Conservation (phyloP, 2,888 invertebrate genomes). For the Agrochola litura region DNA sequence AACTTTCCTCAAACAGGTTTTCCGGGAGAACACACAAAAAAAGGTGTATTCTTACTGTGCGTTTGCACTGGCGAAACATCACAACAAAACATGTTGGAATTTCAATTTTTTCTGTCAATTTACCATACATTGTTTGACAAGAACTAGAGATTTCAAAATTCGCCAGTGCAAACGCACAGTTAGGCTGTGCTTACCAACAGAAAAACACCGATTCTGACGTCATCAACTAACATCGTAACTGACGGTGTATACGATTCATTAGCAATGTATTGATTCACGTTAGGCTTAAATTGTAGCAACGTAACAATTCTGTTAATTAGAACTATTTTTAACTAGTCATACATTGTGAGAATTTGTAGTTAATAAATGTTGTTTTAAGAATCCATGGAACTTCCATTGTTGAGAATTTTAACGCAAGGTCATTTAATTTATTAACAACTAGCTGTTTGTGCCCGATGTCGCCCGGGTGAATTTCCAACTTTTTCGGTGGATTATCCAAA, state of each 20-base stretch:
- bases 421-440: not conserved
- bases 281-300: not conserved
- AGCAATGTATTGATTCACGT: conserved; percentile 20
- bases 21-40: not conserved
- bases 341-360: conserved; percentile 14
- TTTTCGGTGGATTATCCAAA: too few species aligned
- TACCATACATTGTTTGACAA: too few species aligned
- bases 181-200: too few species aligned
- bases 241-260: conserved; percentile 11
- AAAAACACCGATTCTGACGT: conserved; percentile 1
- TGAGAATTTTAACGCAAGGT: not conserved
- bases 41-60: not conserved
- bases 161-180: too few species aligned
- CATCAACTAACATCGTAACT: not conserved
- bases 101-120: too few species aligned
- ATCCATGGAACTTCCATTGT: not conserved
- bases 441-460: not conserved
- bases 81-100: too few species aligned
- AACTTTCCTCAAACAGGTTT: not conserved
- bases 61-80: too few species aligned
- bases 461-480: too few species aligned
- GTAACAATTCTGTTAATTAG: conserved; percentile 18
- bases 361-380: conserved; percentile 5
- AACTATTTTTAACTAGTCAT: conserved; percentile 22
- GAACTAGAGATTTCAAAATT: too few species aligned